Conservation (phyloP, 2,797 vertebrate genomes). For the Sebastes umbrosus region DNA sequence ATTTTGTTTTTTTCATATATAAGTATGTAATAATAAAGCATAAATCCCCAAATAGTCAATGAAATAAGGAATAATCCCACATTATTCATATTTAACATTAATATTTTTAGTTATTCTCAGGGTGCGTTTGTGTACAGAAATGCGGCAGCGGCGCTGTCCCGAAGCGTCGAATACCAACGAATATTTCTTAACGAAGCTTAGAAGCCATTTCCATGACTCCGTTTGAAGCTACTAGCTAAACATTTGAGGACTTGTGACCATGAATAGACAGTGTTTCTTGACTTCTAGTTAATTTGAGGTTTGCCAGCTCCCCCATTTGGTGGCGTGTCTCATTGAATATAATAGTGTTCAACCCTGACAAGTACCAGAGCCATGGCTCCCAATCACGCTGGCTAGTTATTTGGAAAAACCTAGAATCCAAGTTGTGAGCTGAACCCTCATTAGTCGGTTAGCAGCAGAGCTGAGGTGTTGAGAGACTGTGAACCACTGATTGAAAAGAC, state of each 20-base stretch:
- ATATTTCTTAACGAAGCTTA: too few relatives aligned
- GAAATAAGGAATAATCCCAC: too few relatives aligned
- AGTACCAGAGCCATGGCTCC: background rate
- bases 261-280: background rate
- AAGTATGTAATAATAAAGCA: too few relatives aligned
- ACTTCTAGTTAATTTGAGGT: background rate
- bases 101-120: too few relatives aligned
- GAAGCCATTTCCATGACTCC: too few relatives aligned
- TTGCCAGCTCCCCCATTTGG: too few relatives aligned
- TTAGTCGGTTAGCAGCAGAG: background rate
- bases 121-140: too few relatives aligned
- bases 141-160: too few relatives aligned
- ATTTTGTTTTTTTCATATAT: rapidly evolving
- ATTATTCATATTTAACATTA: too few relatives aligned
- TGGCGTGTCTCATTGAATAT: background rate
- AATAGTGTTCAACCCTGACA: rapidly evolving
- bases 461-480: background rate
- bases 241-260: rapidly evolving
- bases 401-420: background rate
- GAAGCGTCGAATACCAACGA: rapidly evolving
- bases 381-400: background rate
- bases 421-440: background rate
- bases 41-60: too few relatives aligned
- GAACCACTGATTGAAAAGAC: background rate
- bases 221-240: too few relatives aligned